Conservation (phyloP, 2,888 invertebrate species). For the Galeruca laticollis region DNA sequence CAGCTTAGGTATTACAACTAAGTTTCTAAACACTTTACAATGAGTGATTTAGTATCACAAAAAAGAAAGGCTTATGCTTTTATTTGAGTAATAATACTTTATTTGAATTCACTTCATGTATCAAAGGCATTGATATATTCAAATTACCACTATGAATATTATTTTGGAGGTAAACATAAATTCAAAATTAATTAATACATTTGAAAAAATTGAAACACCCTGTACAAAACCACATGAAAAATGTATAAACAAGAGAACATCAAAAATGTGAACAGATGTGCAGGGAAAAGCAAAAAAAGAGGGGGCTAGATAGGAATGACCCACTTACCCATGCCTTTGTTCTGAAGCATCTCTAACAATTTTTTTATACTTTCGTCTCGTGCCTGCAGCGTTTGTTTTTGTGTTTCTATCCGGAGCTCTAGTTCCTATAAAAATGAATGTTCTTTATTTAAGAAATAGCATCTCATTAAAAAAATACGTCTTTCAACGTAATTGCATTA, state of each 20-base stretch:
- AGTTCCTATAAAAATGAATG: slow-evolving; percentile 77
- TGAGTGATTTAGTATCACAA: no score
- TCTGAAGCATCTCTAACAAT: slow-evolving; percentile 97
- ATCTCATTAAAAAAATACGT: background rate
- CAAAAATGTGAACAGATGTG: slow-evolving; percentile 40
- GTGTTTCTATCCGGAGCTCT: slow-evolving; percentile 96
- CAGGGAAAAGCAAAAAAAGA: slow-evolving; percentile 46
- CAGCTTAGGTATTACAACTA: no score
- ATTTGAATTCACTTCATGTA: no score
- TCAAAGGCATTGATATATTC: no score
- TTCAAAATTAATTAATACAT: no score
- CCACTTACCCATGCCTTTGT: slow-evolving; percentile 93
- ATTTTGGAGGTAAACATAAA: background rate
- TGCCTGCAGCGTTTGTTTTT: slow-evolving; percentile 96
- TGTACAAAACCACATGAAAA: slow-evolving; percentile 37
- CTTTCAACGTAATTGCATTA: background rate
- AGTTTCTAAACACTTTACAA: no score
- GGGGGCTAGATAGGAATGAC: slow-evolving; percentile 49
- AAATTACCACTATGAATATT: background rate
- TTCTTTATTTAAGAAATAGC: slow-evolving; percentile 7
- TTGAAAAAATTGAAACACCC: slow-evolving; percentile 37
- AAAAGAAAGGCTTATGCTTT: no score
- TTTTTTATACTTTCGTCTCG: slow-evolving; percentile 99
- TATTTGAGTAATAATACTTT: no score
- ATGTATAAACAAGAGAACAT: slow-evolving; percentile 39